phyloP scores from a whole-genome alignment of 2,888 invertebrate genomes.

The Myathropa florea region DNA sequence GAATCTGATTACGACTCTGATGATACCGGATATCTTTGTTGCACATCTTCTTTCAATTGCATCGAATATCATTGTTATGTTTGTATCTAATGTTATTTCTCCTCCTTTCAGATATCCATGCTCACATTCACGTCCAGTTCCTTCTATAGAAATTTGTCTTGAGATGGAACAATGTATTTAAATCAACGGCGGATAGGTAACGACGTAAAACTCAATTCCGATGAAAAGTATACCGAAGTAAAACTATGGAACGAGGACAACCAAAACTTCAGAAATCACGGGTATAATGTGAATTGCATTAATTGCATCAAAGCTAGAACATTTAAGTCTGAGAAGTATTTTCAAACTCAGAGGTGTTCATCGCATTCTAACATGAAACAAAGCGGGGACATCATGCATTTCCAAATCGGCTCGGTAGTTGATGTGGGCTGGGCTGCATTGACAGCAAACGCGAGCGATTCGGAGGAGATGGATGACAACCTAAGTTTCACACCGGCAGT shows the following conservation, averaged over 20 bases:
- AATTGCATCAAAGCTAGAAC: constrained; percentile 25
- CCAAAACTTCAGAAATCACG: neutral
- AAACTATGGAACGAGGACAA: neutral
- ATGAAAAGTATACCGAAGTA: constrained; percentile 12
- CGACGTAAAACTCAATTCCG: constrained; percentile 4
- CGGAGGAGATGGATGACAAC: constrained; percentile 31
- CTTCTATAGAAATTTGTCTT: neutral
- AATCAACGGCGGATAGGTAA: constrained; percentile 17
- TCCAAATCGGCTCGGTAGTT: neutral
- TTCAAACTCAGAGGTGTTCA: neutral
- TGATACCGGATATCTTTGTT: too few relatives aligned
- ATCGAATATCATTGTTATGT: too few relatives aligned
- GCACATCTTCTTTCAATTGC: too few relatives aligned
- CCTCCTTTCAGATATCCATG: constrained; percentile 8
- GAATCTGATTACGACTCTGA: too few relatives aligned
- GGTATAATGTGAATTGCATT: constrained; percentile 4
- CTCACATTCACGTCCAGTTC: constrained; percentile 8
- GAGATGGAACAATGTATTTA: constrained; percentile 46
- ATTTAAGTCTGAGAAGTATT: neutral
- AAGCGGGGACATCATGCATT: neutral
- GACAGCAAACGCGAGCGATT: constrained; percentile 1
- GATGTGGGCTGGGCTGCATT: constrained; percentile 23
- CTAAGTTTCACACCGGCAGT: constrained; percentile 76
- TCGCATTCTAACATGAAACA: constrained; percentile 16
- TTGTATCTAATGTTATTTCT: too few relatives aligned